A percentile compares a stretch with the other conserved stretches of the same genome.
These are phyloP conservation scores for Torymus texanus DNA, from an alignment of 2,888 invertebrate species.

Conservation along the genomic window DNA sequence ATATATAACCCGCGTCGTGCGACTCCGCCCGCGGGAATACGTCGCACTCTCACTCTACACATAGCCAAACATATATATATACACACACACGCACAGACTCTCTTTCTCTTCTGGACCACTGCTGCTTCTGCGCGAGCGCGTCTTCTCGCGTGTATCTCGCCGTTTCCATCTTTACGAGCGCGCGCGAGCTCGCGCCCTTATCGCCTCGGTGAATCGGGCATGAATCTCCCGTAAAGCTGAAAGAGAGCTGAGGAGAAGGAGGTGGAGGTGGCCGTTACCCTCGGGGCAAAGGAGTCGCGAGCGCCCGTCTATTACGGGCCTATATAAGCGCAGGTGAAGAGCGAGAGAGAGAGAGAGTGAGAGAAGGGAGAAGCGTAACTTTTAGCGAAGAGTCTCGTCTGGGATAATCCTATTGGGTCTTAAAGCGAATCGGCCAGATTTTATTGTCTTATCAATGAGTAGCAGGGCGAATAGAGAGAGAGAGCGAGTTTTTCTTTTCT, in stretches of 20 bases:
- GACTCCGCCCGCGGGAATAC: no score
- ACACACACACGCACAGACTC: no score
- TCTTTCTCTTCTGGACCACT: conserved; percentile 16
- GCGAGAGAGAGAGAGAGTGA: neutral
- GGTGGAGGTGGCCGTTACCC: neutral
- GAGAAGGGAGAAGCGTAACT: neutral
- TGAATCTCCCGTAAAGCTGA: conserved; percentile 66
- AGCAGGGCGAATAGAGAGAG: neutral
- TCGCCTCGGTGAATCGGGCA: conserved; percentile 62
- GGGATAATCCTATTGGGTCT: conserved; percentile 14
- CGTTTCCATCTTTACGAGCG: conserved; percentile 65
- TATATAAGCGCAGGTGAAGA: conserved; percentile 1
- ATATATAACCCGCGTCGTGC: no score
- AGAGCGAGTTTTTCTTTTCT: no score
- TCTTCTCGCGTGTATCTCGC: conserved; percentile 51
- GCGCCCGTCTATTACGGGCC: neutral
- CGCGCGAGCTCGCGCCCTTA: conserved; percentile 47
- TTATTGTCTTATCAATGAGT: conserved; percentile 40
- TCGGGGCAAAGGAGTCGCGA: neutral
- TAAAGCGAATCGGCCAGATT: conserved; percentile 17
- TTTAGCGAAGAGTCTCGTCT: conserved; percentile 16
- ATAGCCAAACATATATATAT: no score
- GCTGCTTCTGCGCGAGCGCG: no score
- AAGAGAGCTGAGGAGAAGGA: conserved; percentile 36
- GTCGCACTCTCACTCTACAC: no score